Base-by-base conservation (phyloP, 2,797 vertebrate species). In the Enteromius thamalakanensis region DNA sequence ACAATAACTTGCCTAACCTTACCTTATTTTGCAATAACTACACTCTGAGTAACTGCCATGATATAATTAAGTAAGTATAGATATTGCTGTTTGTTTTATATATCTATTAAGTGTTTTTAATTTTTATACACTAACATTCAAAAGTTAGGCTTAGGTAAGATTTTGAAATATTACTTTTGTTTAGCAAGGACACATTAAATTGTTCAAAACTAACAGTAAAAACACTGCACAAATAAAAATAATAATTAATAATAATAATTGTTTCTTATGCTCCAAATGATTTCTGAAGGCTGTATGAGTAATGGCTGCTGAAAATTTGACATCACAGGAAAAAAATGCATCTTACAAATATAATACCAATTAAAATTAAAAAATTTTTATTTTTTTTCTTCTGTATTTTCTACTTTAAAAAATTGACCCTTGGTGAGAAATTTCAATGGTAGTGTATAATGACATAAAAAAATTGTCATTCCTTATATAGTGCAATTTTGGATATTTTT, bases 401-500 rank as follows among this genome's bases (percentile, higher is more conserved):
- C 23, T 0, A 49, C 49, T 49, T 8, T 6, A 11, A 26, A 26
- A 71, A 71, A 29, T 71, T 7, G 9, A 10, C 1, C n/a, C 42
- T 47, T 65, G 32, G 32, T 12, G 21, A 68, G 70, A 34, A 4
- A 1, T 71, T 71, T 71, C 12, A 47, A 47, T 70, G 42, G 7
- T 47, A 45, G 12, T 70, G 12, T 45, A 45, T 15, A 26, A 45
- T 70, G 42, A 42, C 37, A 40, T 6, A 79, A 17, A 37, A 29
- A 76, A 0, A 72, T 34, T 47, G 34, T 53, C 74, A 23, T 68
- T 82, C 64, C 42, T 34, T 23, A 40, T 45, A 17, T 69, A 74
- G 51, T 70, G 29, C 42, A 51, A 58, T 84, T 76, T 76, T 23
- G 34, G 34, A 65, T 45, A 49, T 75, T 79, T 79, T 32, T 64